A percentile compares a stretch with the other conserved stretches of the same genome.
These are phyloP conservation scores for Gymnarchus niloticus DNA, from an alignment of 2,113 vertebrate species.

Conservation along the genomic window DNA sequence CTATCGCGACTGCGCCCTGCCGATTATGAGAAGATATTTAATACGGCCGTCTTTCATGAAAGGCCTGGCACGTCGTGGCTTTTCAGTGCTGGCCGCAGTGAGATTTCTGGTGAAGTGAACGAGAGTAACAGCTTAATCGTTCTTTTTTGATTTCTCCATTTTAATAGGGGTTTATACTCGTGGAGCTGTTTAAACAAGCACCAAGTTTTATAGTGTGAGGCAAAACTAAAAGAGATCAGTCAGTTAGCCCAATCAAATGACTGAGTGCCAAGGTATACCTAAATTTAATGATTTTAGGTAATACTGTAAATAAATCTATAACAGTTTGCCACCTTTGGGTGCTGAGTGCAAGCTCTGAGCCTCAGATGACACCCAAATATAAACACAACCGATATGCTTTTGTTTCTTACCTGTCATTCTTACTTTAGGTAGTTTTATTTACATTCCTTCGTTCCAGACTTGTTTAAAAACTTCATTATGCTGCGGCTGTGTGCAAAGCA, in stretches of 20 bases:
- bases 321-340: not conserved
- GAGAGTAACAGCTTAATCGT: not conserved
- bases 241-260: not conserved
- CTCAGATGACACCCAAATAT: not conserved
- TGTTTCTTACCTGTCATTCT: not conserved
- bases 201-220: not conserved
- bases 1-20: not conserved
- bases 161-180: not conserved
- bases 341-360: not conserved
- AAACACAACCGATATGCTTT: not conserved
- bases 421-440: not conserved
- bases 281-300: not conserved
- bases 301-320: conserved; percentile 4
- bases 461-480: not conserved
- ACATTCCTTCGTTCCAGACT: not conserved
- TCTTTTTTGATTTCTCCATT: not conserved
- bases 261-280: not conserved
- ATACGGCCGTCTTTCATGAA: not conserved
- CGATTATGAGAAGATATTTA: not conserved
- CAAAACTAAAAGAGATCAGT: not conserved
- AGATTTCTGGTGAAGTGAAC: no score
- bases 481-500: not conserved
- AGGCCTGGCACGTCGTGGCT: not conserved
- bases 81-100: no score
- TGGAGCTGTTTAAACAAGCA: not conserved